Evolutionary conservation across 2,113 vertebrate species (phyloP), one percentile per base, ranked within the genome.

Genomic region (Patagioenas fasciata): DNA sequence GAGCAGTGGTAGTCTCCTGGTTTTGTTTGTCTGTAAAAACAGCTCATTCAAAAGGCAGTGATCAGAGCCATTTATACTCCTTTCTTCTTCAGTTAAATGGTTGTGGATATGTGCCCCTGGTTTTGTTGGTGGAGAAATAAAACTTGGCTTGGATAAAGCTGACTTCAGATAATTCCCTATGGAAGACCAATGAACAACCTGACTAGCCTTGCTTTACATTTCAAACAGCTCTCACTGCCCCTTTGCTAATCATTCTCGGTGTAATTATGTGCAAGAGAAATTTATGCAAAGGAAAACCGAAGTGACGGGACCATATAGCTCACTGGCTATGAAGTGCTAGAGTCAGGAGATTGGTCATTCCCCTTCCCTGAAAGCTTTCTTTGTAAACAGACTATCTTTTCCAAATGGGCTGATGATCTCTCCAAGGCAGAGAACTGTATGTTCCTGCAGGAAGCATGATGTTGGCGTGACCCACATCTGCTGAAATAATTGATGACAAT

Each of bases 101-200:
- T 64, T 66, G 15, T 80, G 53, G 29, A 15, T 71, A n/a, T 1
- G 1, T 60, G 16, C 11, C 40, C 0, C 0, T 42, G 54, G 11
- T 36, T 72, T 93, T 64, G 15, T 2, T 90, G 28, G 9, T 28
- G 25, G 8, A 6, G 5, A 25, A 38, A 18, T 60, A 93, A 74
- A 92, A 32, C 34, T 51, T 80, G 42, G 24, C 32, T 54, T 2
- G 1, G 4, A 47, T 47, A 47, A 47, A 47, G 44, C 18, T 47
- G 44, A 47, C 44, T 81, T 88, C 42, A 78, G 42, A 28, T 77
- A 54, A 47, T 50, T 93, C 56, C 71, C 60, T 31, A 31, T 1
- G 3, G 85, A 89, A 87, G 28, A 79, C 14, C 21, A 56, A 6
- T 0, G 2, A 88, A 47, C 32, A 67, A 60, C 80, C 56, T 84